A percentile compares a stretch with the other conserved stretches of the same genome.
These are phyloP conservation scores for Coregonus ussuriensis DNA, from an alignment of 2,797 vertebrate species.

Conservation along the genomic window DNA sequence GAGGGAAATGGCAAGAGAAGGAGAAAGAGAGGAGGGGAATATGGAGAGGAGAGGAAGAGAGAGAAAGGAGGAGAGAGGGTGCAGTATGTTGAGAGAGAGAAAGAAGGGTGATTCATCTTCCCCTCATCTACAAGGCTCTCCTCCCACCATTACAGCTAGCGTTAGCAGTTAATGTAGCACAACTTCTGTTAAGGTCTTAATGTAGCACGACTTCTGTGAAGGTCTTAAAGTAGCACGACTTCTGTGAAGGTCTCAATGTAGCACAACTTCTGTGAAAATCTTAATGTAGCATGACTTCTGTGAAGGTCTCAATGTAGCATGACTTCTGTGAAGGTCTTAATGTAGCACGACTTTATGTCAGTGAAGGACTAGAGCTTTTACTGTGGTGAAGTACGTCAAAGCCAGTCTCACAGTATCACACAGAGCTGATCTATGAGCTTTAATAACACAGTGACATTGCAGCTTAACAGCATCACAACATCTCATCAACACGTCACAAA, in stretches of 20 bases:
- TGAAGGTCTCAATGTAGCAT: too few relatives aligned
- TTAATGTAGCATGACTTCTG: too few relatives aligned
- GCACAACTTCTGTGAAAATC: too few relatives aligned
- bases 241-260: too few relatives aligned
- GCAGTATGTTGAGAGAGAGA: conserved; percentile 10
- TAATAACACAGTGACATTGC: conserved; percentile 39
- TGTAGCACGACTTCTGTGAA: too few relatives aligned
- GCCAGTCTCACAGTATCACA: conserved; percentile 25
- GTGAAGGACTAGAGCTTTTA: conserved; percentile 22
- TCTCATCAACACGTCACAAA: conserved; percentile 36
- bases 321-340: too few relatives aligned
- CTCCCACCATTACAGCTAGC: neutral
- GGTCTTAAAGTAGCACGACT: too few relatives aligned
- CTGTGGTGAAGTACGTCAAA: conserved; percentile 35
- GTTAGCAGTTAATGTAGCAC: too few relatives aligned
- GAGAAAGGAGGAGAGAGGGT: conserved; percentile 27
- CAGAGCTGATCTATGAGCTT: conserved; percentile 48
- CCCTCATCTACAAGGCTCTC: neutral
- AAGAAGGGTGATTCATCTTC: conserved; percentile 41
- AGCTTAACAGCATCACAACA: conserved; percentile 41
- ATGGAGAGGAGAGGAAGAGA: neutral
- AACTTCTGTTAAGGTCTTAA: too few relatives aligned
- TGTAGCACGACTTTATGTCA: conserved; percentile 30
- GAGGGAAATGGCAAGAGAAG: neutral
- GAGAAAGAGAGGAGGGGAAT: neutral